These are phyloP conservation scores for Phortica magna DNA, from an alignment of 2,888 invertebrate species.

Conservation along the genomic window DNA sequence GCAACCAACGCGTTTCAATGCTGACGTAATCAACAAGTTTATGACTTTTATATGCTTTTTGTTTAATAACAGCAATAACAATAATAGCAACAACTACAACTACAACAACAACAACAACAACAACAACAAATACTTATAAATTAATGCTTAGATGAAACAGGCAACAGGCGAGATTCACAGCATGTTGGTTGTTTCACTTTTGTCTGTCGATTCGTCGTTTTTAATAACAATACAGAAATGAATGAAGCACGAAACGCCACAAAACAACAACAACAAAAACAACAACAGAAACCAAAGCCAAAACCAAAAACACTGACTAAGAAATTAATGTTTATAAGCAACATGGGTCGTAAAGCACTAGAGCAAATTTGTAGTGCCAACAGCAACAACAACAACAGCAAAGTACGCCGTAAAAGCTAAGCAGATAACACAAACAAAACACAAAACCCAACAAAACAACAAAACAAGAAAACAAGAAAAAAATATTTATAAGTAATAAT, in stretches of 20 bases:
- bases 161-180: neutral
- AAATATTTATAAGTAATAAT: constrained; percentile 46
- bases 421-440: constrained; percentile 34
- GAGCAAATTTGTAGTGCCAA: constrained; percentile 3
- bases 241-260: neutral
- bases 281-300: no score
- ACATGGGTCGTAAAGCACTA: neutral
- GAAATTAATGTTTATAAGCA: constrained; percentile 15
- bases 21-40: constrained; percentile 32
- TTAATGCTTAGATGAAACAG: neutral
- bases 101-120: neutral
- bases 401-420: constrained; percentile 14
- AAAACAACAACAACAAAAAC: constrained; percentile 45
- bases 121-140: neutral
- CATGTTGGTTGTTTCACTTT: no score
- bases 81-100: neutral
- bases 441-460: no score
- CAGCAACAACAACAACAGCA: constrained; percentile 29
- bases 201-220: neutral
- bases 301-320: constrained; percentile 27
- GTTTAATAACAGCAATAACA: neutral
- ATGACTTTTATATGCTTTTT: constrained; percentile 8
- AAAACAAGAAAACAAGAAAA: constrained; percentile 48
- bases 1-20: constrained; percentile 8
- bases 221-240: constrained; percentile 10